Percentiles rank a stretch among this genome's conserved stretches.
phyloP scores from a whole-genome alignment of 2,888 invertebrate species.

The Athalia cordata region DNA sequence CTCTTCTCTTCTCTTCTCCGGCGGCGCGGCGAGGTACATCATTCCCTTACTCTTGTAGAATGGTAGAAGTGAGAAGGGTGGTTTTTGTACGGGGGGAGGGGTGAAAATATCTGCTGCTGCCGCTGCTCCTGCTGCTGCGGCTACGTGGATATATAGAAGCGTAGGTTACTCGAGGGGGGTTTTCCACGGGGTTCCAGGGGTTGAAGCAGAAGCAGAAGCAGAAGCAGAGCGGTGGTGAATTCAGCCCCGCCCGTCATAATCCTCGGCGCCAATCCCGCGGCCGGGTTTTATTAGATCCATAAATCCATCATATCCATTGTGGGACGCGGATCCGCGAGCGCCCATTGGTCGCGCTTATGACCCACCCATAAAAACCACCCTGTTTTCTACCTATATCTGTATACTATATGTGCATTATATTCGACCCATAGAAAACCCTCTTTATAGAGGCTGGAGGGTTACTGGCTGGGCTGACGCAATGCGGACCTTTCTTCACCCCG shows the following conservation, averaged over 20 bases:
- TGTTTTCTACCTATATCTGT: too few species aligned
- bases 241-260: conserved; percentile 73
- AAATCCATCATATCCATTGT: conserved; percentile 84
- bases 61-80: too few species aligned
- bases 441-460: not conserved
- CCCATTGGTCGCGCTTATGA: conserved; percentile 59
- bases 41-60: too few species aligned
- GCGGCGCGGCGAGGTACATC: not conserved
- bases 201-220: not conserved
- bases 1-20: conserved; percentile 9
- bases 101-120: conserved; percentile 62
- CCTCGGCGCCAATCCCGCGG: conserved; percentile 71
- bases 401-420: not conserved
- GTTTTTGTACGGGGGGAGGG: conserved; percentile 21
- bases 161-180: conserved; percentile 59
- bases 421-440: not conserved
- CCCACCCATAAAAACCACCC: conserved; percentile 11
- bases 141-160: too few species aligned
- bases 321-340: conserved; percentile 53
- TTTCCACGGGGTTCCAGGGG: conserved; percentile 55
- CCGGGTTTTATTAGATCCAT: conserved; percentile 83
- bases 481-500: conserved; percentile 79
- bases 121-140: conserved; percentile 59
- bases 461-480: conserved; percentile 69
- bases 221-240: conserved; percentile 1